Evolutionary conservation across 2,113 vertebrate genomes (phyloP).

Genomic region (Poeciliopsis occidentalis): DNA sequence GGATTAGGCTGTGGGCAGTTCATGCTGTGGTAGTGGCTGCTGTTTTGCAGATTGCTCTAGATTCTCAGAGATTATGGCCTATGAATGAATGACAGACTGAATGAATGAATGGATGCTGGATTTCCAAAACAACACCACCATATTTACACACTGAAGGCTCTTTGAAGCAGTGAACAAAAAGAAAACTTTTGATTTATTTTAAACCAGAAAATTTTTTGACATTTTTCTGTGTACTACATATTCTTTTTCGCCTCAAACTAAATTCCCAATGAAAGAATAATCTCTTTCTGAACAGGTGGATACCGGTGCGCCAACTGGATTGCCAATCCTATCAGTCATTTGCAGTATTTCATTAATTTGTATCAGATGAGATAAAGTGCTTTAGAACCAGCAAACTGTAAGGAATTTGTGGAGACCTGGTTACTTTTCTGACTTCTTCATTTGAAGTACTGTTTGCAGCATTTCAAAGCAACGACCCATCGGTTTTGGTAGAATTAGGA

Average conservation of each 20-base stretch:
- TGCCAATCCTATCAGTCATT: too few species aligned
- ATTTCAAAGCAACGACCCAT: too few species aligned
- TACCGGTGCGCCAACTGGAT: neutral
- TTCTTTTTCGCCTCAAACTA: neutral
- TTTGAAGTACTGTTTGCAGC: too few species aligned
- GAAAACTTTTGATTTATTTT: neutral
- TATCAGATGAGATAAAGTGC: too few species aligned
- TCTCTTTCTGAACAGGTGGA: conserved; percentile 4
- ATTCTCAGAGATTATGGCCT: conserved; percentile 79
- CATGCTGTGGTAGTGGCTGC: conserved; percentile 63
- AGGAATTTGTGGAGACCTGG: too few species aligned
- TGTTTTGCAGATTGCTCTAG: conserved; percentile 78
- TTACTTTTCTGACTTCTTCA: too few species aligned
- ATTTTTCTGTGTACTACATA: neutral
- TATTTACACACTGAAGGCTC: conserved; percentile 6
- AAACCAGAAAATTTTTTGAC: neutral
- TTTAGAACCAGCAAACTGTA: too few species aligned
- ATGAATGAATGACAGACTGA: conserved; percentile 68
- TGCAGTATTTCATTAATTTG: too few species aligned
- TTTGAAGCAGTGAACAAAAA: conserved; percentile 5
- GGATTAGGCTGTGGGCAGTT: conserved; percentile 73
- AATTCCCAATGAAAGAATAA: conserved; percentile 11
- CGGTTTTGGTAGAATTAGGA: neutral
- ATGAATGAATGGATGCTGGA: conserved; percentile 61
- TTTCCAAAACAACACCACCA: conserved; percentile 36